These are phyloP conservation scores for Caradrina clavipalpis DNA, from an alignment of 2,888 invertebrate species.

Conservation along the genomic window DNA sequence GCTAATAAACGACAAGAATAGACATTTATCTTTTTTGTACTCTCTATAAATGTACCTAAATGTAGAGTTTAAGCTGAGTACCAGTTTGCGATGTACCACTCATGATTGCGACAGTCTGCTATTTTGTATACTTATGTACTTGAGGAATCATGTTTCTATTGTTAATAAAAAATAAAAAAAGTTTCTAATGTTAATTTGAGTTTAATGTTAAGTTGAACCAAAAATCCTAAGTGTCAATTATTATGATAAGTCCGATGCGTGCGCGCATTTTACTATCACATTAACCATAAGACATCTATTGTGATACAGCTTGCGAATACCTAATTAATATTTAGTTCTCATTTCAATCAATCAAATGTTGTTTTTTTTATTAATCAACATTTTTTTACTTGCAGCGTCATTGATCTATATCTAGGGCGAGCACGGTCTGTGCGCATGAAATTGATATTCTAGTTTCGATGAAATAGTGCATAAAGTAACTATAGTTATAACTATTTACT, in stretches of 20 bases:
- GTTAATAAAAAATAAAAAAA: too few relatives aligned
- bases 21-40: neutral
- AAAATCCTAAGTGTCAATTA: conserved; percentile 3
- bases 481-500: conserved; percentile 12
- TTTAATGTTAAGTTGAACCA: neutral
- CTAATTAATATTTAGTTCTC: conserved; percentile 5
- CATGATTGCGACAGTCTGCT: neutral
- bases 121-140: neutral
- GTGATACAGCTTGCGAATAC: conserved; percentile 7
- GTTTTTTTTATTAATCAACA: neutral
- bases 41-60: neutral
- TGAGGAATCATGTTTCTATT: neutral
- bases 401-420: conserved; percentile 1
- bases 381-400: conserved; percentile 5
- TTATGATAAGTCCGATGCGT: neutral
- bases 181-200: neutral
- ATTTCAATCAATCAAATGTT: neutral
- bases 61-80: neutral
- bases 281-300: conserved; percentile 1
- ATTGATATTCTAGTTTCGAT: conserved; percentile 16
- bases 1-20: neutral
- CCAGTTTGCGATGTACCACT: conserved; percentile 17
- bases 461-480: conserved; percentile 51
- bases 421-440: conserved; percentile 18
- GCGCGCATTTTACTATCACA: neutral